These are phyloP conservation scores for Sesamia nonagrioides DNA, from an alignment of 1,140 invertebrate genomes.

Conservation along the genomic window DNA sequence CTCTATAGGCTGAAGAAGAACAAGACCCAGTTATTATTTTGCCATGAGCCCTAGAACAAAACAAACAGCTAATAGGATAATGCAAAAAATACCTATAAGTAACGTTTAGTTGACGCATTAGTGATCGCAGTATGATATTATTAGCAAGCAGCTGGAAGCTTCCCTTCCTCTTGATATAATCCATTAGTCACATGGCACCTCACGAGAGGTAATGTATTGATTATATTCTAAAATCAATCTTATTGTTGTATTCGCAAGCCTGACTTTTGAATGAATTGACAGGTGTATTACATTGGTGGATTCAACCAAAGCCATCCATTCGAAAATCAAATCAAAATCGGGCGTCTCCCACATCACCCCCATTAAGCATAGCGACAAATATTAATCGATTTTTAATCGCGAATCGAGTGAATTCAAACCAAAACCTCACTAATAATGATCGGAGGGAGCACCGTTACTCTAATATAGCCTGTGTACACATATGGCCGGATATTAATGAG, in stretches of 20 bases:
- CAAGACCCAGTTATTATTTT: too few relatives aligned
- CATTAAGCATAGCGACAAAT: constrained; percentile 13
- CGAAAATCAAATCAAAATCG: background rate
- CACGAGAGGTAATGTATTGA: constrained; percentile 1
- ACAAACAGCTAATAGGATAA: background rate
- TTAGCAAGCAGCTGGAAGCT: constrained; percentile 15
- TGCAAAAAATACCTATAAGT: background rate
- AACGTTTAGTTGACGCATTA: constrained; percentile 10
- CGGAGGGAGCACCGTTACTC: constrained; percentile 45
- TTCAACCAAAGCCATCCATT: background rate
- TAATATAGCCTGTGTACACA: constrained; percentile 59
- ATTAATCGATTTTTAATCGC: constrained; percentile 48
- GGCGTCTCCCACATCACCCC: background rate
- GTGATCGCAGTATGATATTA: constrained; percentile 11
- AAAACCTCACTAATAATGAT: constrained; percentile 53
- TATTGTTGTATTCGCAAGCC: background rate
- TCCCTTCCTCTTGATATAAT: constrained; percentile 5
- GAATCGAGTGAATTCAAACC: constrained; percentile 35
- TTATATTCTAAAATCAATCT: background rate
- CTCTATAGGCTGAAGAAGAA: too few relatives aligned
- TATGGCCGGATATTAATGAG: constrained; percentile 77
- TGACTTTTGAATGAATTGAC: too few relatives aligned
- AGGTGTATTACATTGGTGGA: too few relatives aligned
- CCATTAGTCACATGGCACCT: background rate
- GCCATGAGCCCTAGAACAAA: too few relatives aligned